Evolutionary conservation across 2,797 vertebrate genomes (phyloP).

Genomic region (Phataginus tricuspis): DNA sequence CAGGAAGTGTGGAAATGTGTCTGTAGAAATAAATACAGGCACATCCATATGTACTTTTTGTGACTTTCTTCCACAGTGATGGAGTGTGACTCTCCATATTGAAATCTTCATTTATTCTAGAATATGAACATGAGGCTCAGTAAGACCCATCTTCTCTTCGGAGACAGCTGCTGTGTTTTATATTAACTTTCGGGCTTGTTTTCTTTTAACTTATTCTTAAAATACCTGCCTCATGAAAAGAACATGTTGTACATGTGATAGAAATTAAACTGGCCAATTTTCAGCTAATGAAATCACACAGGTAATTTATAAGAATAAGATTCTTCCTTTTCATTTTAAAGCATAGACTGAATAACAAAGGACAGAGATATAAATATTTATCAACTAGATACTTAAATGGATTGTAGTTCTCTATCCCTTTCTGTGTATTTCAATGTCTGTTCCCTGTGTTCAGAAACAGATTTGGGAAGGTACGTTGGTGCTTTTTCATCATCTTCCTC

Average conservation of each 20-base stretch:
- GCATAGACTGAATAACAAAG: neutral
- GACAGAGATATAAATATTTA: neutral
- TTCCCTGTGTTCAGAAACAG: neutral
- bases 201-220: slow-evolving; percentile 48
- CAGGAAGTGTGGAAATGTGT: neutral
- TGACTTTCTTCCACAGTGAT: neutral
- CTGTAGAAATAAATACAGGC: neutral
- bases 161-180: neutral
- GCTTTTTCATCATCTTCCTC: neutral
- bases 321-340: neutral
- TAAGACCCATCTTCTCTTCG: neutral
- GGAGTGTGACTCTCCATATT: neutral
- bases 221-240: neutral
- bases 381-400: neutral
- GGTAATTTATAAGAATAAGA: neutral
- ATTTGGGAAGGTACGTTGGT: neutral
- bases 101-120: slow-evolving; percentile 25
- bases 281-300: slow-evolving; percentile 13
- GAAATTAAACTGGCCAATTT: slow-evolving; percentile 4
- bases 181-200: neutral
- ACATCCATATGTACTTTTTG: neutral
- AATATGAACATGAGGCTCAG: neutral
- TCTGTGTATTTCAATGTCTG: neutral
- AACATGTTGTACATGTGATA: neutral
- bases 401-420: neutral